Evolutionary conservation across 2,797 vertebrate species (phyloP).

Genomic region (Hybognathus amarus): DNA sequence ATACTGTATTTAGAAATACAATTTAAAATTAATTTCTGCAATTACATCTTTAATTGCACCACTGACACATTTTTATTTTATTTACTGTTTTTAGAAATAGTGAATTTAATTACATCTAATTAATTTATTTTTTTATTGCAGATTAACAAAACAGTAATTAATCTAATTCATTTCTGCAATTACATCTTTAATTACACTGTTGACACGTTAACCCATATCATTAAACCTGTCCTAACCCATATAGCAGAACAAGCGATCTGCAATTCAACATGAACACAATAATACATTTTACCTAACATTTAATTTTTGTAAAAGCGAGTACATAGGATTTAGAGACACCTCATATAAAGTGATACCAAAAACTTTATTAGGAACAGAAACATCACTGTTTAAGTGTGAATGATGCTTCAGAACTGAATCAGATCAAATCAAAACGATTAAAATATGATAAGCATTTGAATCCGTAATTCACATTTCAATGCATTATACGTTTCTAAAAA

Average conservation of each 20-base stretch:
- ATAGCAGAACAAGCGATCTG: background rate
- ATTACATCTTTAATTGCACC: too few relatives aligned
- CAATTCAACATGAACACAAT: background rate
- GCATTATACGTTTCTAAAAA: background rate
- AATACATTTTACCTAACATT: background rate
- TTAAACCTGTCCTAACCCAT: background rate
- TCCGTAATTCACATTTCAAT: background rate
- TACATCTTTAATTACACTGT: too few relatives aligned
- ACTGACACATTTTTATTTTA: background rate
- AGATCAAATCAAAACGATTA: background rate
- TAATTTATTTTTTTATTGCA: too few relatives aligned
- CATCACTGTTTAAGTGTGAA: background rate
- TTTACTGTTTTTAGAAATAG: background rate
- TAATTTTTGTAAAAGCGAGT: too few relatives aligned
- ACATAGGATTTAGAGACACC: too few relatives aligned
- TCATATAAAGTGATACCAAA: too few relatives aligned
- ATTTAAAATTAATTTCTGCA: background rate
- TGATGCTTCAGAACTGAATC: background rate
- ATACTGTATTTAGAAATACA: background rate
- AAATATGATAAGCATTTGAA: background rate
- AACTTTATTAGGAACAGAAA: background rate
- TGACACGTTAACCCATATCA: background rate
- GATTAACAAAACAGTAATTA: too few relatives aligned
- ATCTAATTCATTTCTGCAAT: too few relatives aligned
- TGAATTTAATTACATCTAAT: too few relatives aligned